A percentile compares a stretch with the other conserved stretches of the same genome.
These are phyloP conservation scores for Branchinecta lindahli DNA, from an alignment of 1,140 invertebrate species.

Conservation along the genomic window DNA sequence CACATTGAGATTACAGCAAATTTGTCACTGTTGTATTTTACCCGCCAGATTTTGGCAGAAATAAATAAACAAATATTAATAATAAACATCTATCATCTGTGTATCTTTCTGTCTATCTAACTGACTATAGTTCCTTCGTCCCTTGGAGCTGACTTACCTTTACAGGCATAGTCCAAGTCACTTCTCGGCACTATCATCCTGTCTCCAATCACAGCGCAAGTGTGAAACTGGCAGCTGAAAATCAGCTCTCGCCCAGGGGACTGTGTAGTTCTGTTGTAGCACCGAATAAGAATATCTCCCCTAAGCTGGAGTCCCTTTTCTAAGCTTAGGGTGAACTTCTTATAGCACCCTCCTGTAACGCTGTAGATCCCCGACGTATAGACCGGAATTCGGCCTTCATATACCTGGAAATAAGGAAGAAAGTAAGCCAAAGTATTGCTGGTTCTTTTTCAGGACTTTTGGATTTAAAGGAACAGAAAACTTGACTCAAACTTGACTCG, in stretches of 20 bases:
- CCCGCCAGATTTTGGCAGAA: too few relatives aligned
- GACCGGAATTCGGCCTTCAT: constrained; percentile 62
- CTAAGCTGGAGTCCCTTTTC: constrained; percentile 56
- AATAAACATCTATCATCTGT: too few relatives aligned
- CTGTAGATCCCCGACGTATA: constrained; percentile 68
- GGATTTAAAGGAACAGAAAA: too few relatives aligned
- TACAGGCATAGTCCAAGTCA: constrained; percentile 66
- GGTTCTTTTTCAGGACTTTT: constrained; percentile 7
- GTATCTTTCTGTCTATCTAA: too few relatives aligned
- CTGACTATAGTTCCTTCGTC: too few relatives aligned
- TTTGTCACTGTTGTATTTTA: too few relatives aligned
- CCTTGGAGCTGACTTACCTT: constrained; percentile 38
- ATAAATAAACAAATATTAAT: too few relatives aligned
- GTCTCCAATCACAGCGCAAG: constrained; percentile 69
- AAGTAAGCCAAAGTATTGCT: too few relatives aligned
- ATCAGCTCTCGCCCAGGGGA: constrained; percentile 39
- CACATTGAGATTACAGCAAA: too few relatives aligned
- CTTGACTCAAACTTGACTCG: too few relatives aligned
- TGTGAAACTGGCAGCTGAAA: constrained; percentile 77
- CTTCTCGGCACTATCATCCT: constrained; percentile 64
- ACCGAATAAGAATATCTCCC: constrained; percentile 76
- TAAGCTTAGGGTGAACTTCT: constrained; percentile 50
- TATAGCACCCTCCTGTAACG: constrained; percentile 40
- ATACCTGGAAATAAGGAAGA: constrained; percentile 43
- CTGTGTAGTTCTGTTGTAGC: constrained; percentile 49